A percentile compares a stretch with the other conserved stretches of the same genome.
These are phyloP conservation scores for Mesaphorura yosii DNA, from an alignment of 1,140 invertebrate genomes.

Conservation along the genomic window DNA sequence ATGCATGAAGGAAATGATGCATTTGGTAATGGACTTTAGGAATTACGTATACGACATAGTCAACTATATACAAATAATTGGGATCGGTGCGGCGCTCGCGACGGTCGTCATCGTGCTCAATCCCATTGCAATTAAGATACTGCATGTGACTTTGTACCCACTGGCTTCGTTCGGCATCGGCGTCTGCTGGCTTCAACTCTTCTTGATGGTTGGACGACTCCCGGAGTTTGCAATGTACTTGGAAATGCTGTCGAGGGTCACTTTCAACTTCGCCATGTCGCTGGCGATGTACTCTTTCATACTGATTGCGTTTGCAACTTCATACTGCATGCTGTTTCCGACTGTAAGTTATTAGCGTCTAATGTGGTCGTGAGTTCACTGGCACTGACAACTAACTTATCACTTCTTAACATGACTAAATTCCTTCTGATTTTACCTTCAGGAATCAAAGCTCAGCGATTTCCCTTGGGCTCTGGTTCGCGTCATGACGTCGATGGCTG, in stretches of 20 bases:
- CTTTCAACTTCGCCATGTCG: conserved; percentile 17
- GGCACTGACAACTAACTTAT: background rate
- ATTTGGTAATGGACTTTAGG: conserved; percentile 14
- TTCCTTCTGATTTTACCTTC: background rate
- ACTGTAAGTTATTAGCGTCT: conserved; percentile 6
- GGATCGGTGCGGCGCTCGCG: conserved; percentile 7
- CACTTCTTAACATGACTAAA: background rate
- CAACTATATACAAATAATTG: conserved; percentile 19
- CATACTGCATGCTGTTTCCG: conserved; percentile 22
- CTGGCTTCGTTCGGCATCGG: conserved; percentile 15
- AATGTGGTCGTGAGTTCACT: background rate
- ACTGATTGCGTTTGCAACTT: conserved; percentile 22
- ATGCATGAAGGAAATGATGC: conserved; percentile 13
- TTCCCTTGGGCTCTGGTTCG: conserved; percentile 14
- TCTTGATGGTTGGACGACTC: conserved; percentile 18
- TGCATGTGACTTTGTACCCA: background rate
- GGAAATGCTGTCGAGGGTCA: conserved; percentile 24
- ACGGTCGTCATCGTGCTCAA: conserved; percentile 18
- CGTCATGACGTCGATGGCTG: conserved; percentile 43
- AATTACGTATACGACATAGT: conserved; percentile 15
- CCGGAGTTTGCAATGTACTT: conserved; percentile 22
- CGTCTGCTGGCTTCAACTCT: conserved; percentile 21
- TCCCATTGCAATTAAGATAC: conserved; percentile 1
- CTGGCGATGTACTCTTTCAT: conserved; percentile 20
- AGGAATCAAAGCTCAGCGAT: conserved; percentile 7